A percentile compares a stretch with the other conserved stretches of the same genome.
Conservation (phyloP, 1,140 invertebrate genomes). For the Zaprionus lachaisei region DNA sequence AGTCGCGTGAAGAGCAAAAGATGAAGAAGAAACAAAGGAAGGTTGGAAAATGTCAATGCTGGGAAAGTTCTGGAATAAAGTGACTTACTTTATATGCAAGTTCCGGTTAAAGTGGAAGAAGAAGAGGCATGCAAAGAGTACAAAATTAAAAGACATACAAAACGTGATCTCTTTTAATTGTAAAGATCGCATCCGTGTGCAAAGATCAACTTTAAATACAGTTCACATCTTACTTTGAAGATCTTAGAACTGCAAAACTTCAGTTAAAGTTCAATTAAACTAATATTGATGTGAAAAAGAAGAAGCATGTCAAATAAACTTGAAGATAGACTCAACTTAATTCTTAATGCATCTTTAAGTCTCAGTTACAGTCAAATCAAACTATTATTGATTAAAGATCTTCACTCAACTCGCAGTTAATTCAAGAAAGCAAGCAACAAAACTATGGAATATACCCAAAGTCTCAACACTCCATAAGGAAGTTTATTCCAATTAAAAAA, state of each 20-base stretch:
- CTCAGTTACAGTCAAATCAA: too few species aligned
- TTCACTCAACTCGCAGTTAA: neutral
- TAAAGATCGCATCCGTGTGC: neutral
- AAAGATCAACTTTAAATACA: neutral
- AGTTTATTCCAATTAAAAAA: too few species aligned
- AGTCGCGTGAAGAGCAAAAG: conserved; percentile 15
- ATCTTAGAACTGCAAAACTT: too few species aligned
- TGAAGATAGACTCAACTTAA: too few species aligned
- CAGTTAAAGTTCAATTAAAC: neutral
- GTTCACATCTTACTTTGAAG: neutral
- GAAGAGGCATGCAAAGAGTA: too few species aligned
- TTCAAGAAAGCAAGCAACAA: neutral
- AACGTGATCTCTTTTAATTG: too few species aligned
- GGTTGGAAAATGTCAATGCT: neutral
- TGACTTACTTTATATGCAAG: neutral
- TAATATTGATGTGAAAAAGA: too few species aligned
- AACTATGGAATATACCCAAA: neutral
- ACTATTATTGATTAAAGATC: neutral
- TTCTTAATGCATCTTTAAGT: too few species aligned
- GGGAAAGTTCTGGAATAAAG: conserved; percentile 9
- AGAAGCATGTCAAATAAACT: too few species aligned
- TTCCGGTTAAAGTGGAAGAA: neutral
- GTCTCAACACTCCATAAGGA: neutral
- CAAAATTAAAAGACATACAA: too few species aligned
- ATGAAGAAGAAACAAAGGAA: conserved; percentile 3